A percentile compares a stretch with the other conserved stretches of the same genome.
These are phyloP conservation scores for Marisa cornuarietis DNA, from an alignment of 1,140 invertebrate species.

Conservation along the genomic window DNA sequence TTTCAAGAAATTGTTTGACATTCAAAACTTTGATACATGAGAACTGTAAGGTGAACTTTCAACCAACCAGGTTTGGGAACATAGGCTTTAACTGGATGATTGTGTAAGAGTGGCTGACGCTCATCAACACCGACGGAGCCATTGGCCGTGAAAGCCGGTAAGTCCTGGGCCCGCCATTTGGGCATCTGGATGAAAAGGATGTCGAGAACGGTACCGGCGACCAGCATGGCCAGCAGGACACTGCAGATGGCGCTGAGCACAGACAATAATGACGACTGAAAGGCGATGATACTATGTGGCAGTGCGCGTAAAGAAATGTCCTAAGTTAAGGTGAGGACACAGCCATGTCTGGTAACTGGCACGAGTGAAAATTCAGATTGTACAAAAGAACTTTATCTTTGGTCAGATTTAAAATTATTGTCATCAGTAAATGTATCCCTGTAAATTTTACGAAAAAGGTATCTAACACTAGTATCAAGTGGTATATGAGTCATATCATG, in stretches of 20 bases:
- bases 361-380: no score
- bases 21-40: background rate
- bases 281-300: no score
- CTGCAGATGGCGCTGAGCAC: constrained; percentile 8
- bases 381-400: no score
- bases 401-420: no score
- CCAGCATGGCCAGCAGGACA: constrained; percentile 19
- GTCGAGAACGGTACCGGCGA: constrained; percentile 36
- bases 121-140: background rate
- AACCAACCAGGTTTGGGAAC: background rate
- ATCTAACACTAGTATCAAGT: no score
- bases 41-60: background rate
- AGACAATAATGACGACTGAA: background rate
- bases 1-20: no score
- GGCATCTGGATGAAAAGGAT: constrained; percentile 34
- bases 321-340: no score
- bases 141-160: background rate
- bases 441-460: no score
- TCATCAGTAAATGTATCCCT: no score
- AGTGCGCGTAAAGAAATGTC: no score
- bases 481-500: no score
- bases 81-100: background rate
- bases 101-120: background rate
- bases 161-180: background rate
- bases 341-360: no score